Base-by-base conservation (phyloP, 1,140 invertebrate species). In the Physella acuta region DNA sequence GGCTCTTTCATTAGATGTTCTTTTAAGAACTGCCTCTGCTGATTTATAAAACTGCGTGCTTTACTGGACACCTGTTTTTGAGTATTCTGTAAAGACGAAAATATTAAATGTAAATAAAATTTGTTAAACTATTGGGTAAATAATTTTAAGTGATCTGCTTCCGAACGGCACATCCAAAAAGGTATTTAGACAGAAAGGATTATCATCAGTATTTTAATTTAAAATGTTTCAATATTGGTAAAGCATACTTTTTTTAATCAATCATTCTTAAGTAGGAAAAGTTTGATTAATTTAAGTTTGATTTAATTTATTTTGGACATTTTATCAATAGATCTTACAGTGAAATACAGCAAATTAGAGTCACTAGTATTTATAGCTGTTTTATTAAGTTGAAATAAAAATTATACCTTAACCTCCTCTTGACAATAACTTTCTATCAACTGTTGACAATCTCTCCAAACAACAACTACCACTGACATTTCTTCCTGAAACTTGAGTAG, bases 401-500 rank as follows among this genome's bases (percentile, higher is more conserved):
- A n/a, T n/a, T n/a, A n/a, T 49, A 26, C 74, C 53, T 67, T 70
- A 26, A 84, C 82, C 78, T 85, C 82, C 74, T 85, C 79, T 33
- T 85, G 81, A 76, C 88, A 88, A 72, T 89, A 89, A 70, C 88
- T 86, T 73, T 88, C 87, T 72, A 90, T 88, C n/a, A 88, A 81
- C n/a, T 87, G 83, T 69, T 88, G 88, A 55, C 87, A 86, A 69
- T 89, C 88, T 30, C 86, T 83, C 87, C 89, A 90, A 26, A 88
- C 79, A 37, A 87, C 85, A 59, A 85, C 85, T 26, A 90, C 87
- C 66, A 86, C 84, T 53, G 86, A 88, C 87, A 90, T 90, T 77
- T 90, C 89, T 75, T 89, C 87, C 62, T 89, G 88, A 80, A 90
- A 90, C 61, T 85, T 86, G 61, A 89, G 79, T 80, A 89, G 89